phyloP scores from a whole-genome alignment of 2,888 invertebrate species.

The Drosophila multiciliata region DNA sequence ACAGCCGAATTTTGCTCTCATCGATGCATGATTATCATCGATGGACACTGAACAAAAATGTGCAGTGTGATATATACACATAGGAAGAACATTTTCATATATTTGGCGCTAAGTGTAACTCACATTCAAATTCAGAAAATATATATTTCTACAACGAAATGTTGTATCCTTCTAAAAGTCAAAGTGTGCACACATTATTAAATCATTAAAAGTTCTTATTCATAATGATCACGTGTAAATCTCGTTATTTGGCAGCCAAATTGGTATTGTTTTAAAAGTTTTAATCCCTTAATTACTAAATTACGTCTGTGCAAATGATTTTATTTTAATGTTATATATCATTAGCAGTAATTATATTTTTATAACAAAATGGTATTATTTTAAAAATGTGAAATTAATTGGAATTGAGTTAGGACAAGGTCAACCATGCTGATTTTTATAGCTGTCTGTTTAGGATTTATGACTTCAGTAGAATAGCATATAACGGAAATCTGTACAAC shows the following conservation, averaged over 20 bases:
- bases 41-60: no score
- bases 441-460: conserved; percentile 42
- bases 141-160: background rate
- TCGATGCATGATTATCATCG: no score
- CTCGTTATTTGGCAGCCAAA: background rate
- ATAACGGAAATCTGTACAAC: conserved; percentile 22
- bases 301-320: background rate
- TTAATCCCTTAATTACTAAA: background rate
- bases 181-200: background rate
- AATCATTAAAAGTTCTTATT: background rate
- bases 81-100: no score
- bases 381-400: background rate
- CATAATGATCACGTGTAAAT: background rate
- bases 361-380: background rate
- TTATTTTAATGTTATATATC: background rate
- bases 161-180: background rate
- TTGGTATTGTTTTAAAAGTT: background rate
- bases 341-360: background rate
- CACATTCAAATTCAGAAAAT: background rate
- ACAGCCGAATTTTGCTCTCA: no score
- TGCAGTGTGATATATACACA: no score
- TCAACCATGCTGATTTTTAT: conserved; percentile 6
- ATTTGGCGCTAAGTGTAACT: background rate
- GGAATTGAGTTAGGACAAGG: conserved; percentile 5
- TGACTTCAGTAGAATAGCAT: conserved; percentile 59